These are phyloP conservation scores for Triplophysa siluroides DNA, from an alignment of 2,113 vertebrate genomes.

Conservation along the genomic window DNA sequence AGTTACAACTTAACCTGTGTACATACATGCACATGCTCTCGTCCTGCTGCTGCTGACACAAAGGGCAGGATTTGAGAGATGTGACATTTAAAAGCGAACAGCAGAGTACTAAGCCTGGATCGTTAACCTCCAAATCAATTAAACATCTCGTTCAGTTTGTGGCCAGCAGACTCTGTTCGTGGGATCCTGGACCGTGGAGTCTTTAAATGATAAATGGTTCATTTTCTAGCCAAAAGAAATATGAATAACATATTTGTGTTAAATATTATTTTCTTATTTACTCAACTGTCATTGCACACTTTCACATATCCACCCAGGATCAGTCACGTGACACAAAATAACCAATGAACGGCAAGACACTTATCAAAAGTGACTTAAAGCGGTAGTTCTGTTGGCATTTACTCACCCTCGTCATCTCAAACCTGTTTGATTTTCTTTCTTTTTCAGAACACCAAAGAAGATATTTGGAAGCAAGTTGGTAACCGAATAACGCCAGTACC, in stretches of 20 bases:
- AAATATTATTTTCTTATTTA: too few relatives aligned
- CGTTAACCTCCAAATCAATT: constrained; percentile 48
- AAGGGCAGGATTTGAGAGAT: constrained; percentile 57
- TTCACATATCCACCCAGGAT: too few relatives aligned
- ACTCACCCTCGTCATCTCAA: too few relatives aligned
- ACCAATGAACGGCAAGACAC: too few relatives aligned
- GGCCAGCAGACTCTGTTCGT: constrained; percentile 26
- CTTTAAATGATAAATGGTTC: constrained; percentile 10
- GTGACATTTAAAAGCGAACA: constrained; percentile 58
- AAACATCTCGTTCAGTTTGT: constrained; percentile 39
- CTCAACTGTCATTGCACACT: too few relatives aligned
- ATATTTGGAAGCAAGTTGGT: too few relatives aligned
- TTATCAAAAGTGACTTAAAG: too few relatives aligned
- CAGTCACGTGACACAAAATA: too few relatives aligned
- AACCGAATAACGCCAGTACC: too few relatives aligned
- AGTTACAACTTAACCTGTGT: constrained; percentile 35
- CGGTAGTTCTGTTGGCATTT: too few relatives aligned
- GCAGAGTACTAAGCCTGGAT: constrained; percentile 41
- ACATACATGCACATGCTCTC: constrained; percentile 38
- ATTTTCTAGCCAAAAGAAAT: constrained; percentile 38
- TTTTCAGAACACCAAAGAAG: too few relatives aligned
- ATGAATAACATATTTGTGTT: constrained; percentile 1
- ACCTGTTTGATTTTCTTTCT: too few relatives aligned
- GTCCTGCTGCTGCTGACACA: constrained; percentile 45
- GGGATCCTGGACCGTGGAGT: background rate